Base-by-base conservation (phyloP, 2,113 vertebrate species). In the Eudyptes chrysolophus region DNA sequence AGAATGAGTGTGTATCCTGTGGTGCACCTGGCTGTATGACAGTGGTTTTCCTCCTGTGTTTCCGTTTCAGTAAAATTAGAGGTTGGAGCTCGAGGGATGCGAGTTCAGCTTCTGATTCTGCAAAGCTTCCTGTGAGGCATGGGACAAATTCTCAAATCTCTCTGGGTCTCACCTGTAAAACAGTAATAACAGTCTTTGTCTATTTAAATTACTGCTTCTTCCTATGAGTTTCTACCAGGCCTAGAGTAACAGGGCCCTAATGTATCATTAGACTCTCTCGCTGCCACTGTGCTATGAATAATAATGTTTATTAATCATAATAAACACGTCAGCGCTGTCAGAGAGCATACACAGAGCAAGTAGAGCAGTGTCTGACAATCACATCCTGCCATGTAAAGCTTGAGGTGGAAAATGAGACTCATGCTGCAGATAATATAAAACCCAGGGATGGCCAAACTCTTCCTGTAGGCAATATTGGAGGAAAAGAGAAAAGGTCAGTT, bases 251-350 rank as follows among this genome's bases (percentile, higher is more conserved):
- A 58, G 65, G 30, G 49, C 87, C 69, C 93, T 84, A 54, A 83
- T 92, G 91, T 80, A 84, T 86, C 82, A 85, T 89, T 91, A 94
- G 58, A 46, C 51, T 85, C 84, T 89, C 81, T 64, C 86, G 78
- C 46, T 95, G 96, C 78, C 68, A 76, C 93, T 93, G 81, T 76
- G 54, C 38, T 80, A 48, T 85, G 96, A 96, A 93, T 93, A 95
- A 95, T 90, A 74, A 91, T 80, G 54, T 83, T 94, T 97, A 85
- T 93, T 91, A 92, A 89, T 92, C 61, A 94, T 81, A 92, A 96
- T 86, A 95, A 94, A 92, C 71, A 87, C 29, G 1, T 87, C 84
- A 96, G 49, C 1, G 1, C 66, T 93, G 74, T 87, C 89, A 94
- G 89, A 89, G 80, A 66, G 42, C 9, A 38, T 69, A 42, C 74